Evolutionary conservation across 2,888 invertebrate species (phyloP).

Genomic region (Monopis laevigella): DNA sequence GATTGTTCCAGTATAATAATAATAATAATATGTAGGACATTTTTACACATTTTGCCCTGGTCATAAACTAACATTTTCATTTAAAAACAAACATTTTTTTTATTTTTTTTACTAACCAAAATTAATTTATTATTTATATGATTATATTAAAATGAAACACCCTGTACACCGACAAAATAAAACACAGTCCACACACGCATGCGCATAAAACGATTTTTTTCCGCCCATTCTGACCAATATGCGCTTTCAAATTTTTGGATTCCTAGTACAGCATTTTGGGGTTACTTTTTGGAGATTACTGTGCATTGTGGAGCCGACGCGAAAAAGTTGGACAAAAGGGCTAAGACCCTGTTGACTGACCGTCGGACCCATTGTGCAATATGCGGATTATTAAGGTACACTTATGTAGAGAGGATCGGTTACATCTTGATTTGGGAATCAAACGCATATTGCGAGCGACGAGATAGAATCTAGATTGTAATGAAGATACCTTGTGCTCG

Average conservation of each 20-base stretch:
- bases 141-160: no score
- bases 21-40: no score
- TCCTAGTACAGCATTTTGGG: slow-evolving; percentile 51
- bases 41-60: no score
- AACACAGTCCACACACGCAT: slow-evolving; percentile 35
- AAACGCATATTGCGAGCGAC: slow-evolving; percentile 21
- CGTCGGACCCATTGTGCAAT: slow-evolving; percentile 35
- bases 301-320: slow-evolving; percentile 46
- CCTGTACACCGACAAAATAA: slow-evolving; percentile 30
- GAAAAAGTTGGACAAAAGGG: slow-evolving; percentile 46
- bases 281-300: slow-evolving; percentile 66
- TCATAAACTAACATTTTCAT: no score
- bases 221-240: slow-evolving; percentile 31
- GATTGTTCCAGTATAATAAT: no score
- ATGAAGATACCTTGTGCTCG: slow-evolving; percentile 31
- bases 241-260: slow-evolving; percentile 23
- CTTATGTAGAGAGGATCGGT: slow-evolving; percentile 29
- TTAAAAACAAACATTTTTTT: no score
- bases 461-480: slow-evolving; percentile 14
- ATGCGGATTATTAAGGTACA: slow-evolving; percentile 10
- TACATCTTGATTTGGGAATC: slow-evolving; percentile 33
- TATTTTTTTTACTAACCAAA: no score
- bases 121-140: no score
- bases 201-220: slow-evolving; percentile 38
- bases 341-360: slow-evolving; percentile 52